phyloP scores from a whole-genome alignment of 2,888 invertebrate genomes.

The Drosophila anomalata region DNA sequence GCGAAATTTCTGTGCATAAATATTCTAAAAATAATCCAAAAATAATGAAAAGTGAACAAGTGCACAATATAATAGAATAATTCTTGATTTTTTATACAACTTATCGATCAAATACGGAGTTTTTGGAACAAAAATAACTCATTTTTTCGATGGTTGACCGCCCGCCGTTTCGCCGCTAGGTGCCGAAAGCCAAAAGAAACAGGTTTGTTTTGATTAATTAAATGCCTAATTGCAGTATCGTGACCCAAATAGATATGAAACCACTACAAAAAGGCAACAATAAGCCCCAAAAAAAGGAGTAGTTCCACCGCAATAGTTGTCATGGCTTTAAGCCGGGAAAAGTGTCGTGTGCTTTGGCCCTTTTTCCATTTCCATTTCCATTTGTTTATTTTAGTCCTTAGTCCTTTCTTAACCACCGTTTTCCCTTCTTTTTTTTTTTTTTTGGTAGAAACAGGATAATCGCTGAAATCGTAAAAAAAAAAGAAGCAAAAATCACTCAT shows the following conservation, averaged over 20 bases:
- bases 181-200: slow-evolving; percentile 18
- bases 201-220: slow-evolving; percentile 61
- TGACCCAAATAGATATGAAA: slow-evolving; percentile 38
- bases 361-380: slow-evolving; percentile 33
- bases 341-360: slow-evolving; percentile 34
- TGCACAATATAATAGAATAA: slow-evolving; percentile 21
- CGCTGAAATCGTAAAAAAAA: slow-evolving; percentile 13
- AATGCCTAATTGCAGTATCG: slow-evolving; percentile 47
- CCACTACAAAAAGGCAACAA: not conserved
- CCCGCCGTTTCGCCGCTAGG: slow-evolving; percentile 25
- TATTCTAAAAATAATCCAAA: slow-evolving; percentile 53
- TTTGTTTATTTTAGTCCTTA: slow-evolving; percentile 35
- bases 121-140: slow-evolving; percentile 27
- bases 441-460: slow-evolving; percentile 23
- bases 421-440: no score
- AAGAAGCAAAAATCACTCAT: slow-evolving; percentile 61
- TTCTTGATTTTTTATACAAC: slow-evolving; percentile 42
- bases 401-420: not conserved
- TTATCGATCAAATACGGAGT: slow-evolving; percentile 74
- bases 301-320: slow-evolving; percentile 2
- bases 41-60: slow-evolving; percentile 44
- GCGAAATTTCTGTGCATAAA: slow-evolving; percentile 6
- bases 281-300: not conserved
- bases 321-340: not conserved
- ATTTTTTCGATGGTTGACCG: slow-evolving; percentile 60